Base-by-base conservation (phyloP, 1,140 invertebrate genomes). In the Bombus impatiens region DNA sequence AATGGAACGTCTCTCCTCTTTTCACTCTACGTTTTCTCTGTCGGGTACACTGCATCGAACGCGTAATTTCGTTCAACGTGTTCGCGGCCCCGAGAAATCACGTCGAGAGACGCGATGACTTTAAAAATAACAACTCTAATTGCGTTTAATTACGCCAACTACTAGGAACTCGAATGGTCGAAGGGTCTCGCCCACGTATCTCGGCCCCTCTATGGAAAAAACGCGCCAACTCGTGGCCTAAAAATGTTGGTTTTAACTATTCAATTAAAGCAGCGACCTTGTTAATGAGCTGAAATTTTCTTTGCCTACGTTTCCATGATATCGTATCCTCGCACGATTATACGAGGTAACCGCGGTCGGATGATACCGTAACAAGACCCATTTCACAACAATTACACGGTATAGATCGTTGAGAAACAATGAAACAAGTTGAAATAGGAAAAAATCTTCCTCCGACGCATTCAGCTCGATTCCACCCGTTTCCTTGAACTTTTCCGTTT, bases 371-470 rank as follows among this genome's bases (percentile, higher is more conserved):
- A 53, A 53, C 18, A 53, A 53, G 18, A 22, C 47, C 18, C 1
- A 53, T 12, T 62, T 62, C 28, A 62, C 59, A 62, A 28, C 28
- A n/a, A 62, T 62, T 62, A 53, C 47, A 53, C 47, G 47, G 5
- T 22, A 62, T 13, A 62, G 28, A 90, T 91, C 90, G 88, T 53
- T 22, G 18, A 53, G 47, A 53, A 53, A 53, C 18, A 53, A 53
- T 53, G 18, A 53, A 53, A 53, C 18, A 53, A 53, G 47, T 53
- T 53, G 5, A 22, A 53, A 53, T 22, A 53, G 47, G 18, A 53
- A 53, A 6, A 53, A 22, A 53, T 22, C 18, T 53, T 22, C 18
- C 87, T 91, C 79, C 87, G 82, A 71, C 84, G 85, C n/a, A 15
- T 72, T 37, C 53, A 70, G 2, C 68, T 9, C 28, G 18, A 53